Percentiles rank a stretch among this genome's conserved stretches.
These are phyloP conservation scores for Muntiacus muntjak DNA, from an alignment of 2,113 vertebrate genomes.

Conservation along the genomic window DNA sequence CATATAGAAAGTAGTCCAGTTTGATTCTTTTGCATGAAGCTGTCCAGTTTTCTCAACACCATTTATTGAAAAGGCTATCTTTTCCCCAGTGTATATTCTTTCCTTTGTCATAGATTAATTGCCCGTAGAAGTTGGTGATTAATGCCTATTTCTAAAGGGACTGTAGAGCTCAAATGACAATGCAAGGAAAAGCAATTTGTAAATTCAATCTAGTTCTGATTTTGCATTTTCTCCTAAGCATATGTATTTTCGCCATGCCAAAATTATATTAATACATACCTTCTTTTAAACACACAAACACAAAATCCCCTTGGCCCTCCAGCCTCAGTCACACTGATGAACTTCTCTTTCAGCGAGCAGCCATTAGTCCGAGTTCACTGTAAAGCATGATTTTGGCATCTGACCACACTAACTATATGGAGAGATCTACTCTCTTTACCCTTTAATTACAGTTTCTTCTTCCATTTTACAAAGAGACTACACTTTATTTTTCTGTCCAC, in stretches of 20 bases:
- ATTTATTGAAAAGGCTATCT: not conserved
- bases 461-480: not conserved
- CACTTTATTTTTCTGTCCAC: not conserved
- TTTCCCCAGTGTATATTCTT: not conserved
- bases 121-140: not conserved
- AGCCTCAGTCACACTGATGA: not conserved
- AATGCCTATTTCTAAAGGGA: not conserved
- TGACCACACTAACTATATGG: not conserved
- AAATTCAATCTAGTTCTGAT: constrained; percentile 14
- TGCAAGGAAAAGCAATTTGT: not conserved
- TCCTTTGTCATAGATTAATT: not conserved
- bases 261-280: not conserved
- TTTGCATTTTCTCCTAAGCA: not conserved
- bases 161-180: not conserved
- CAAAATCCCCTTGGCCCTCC: not conserved
- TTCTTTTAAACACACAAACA: not conserved
- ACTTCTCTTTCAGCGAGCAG: not conserved
- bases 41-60: not conserved
- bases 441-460: not conserved
- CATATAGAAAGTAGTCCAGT: not conserved
- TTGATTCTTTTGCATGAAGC: not conserved
- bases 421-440: not conserved
- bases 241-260: not conserved
- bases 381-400: not conserved
- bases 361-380: not conserved